A percentile compares a stretch with the other conserved stretches of the same genome.
Evolutionary conservation across 2,113 vertebrate species (phyloP).

Genomic region (Pimephales promelas): DNA sequence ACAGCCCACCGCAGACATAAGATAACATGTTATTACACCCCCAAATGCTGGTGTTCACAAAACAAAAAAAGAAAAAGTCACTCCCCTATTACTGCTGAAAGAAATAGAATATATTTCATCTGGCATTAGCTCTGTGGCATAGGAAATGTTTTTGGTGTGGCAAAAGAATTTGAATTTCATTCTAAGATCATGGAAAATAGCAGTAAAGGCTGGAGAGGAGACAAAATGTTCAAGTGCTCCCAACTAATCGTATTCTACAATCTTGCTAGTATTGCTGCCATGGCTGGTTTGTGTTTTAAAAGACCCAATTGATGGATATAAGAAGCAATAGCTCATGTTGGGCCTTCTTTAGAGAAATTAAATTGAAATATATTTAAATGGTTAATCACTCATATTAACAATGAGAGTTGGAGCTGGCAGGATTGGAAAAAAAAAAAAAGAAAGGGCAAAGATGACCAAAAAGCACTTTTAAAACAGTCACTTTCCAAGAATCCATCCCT

Average conservation of each 20-base stretch:
- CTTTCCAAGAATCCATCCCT: conserved; percentile 62
- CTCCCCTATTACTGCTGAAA: conserved; percentile 42
- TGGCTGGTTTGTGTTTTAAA: conserved; percentile 67
- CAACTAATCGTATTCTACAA: conserved; percentile 62
- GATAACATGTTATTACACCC: conserved; percentile 42
- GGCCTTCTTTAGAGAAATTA: conserved; percentile 57
- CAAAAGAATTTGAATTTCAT: conserved; percentile 66
- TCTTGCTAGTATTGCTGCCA: conserved; percentile 57
- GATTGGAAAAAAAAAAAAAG: conserved; percentile 46
- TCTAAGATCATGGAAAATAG: conserved; percentile 70
- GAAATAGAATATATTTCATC: conserved; percentile 56
- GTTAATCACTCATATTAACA: conserved; percentile 65
- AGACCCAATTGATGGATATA: conserved; percentile 21
- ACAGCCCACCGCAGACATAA: conserved; percentile 18
- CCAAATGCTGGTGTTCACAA: conserved; percentile 22
- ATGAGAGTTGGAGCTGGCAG: conserved; percentile 62
- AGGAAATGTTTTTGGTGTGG: conserved; percentile 65
- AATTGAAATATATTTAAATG: conserved; percentile 52
- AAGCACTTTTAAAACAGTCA: conserved; percentile 25
- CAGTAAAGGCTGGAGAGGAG: conserved; percentile 63
- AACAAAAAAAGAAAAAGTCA: conserved; percentile 27
- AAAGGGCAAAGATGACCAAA: conserved; percentile 48
- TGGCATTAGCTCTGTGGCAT: conserved; percentile 62
- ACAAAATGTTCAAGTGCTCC: conserved; percentile 64
- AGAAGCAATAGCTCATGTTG: background rate